These are phyloP conservation scores for Ictalurus punctatus DNA, from an alignment of 2,113 vertebrate genomes.

Conservation along the genomic window DNA sequence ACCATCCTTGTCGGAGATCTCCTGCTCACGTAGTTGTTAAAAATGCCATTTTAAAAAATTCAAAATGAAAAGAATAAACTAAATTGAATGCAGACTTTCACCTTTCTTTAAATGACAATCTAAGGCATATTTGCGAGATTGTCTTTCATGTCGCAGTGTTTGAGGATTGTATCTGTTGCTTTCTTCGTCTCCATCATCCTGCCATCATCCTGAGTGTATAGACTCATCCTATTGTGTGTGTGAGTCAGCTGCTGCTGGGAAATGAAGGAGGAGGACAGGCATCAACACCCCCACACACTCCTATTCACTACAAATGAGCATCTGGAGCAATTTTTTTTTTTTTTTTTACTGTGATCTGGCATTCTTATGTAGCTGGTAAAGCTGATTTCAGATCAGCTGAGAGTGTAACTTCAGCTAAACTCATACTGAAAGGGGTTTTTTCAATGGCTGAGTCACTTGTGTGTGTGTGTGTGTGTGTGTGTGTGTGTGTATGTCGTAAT, in stretches of 20 bases:
- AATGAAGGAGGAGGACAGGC: constrained; percentile 37
- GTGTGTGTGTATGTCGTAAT: constrained; percentile 28
- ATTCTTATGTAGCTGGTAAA: background rate
- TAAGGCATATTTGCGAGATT: background rate
- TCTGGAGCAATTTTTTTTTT: constrained; percentile 8
- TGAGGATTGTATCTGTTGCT: background rate
- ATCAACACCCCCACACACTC: constrained; percentile 34
- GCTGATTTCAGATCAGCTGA: constrained; percentile 37
- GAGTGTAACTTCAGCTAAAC: constrained; percentile 10
- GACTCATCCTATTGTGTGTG: constrained; percentile 34
- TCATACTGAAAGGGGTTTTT: background rate
- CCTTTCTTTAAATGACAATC: background rate
- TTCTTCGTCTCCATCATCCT: constrained; percentile 38
- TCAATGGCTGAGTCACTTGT: constrained; percentile 14
- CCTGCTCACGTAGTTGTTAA: background rate
- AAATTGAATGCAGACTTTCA: background rate
- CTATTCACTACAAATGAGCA: constrained; percentile 34
- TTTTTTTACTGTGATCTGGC: constrained; percentile 14
- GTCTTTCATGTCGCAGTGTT: background rate
- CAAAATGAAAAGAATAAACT: too few relatives aligned
- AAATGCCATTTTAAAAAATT: too few relatives aligned
- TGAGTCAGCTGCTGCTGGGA: constrained; percentile 32
- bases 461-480: background rate
- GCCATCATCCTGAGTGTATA: background rate
- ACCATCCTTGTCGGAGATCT: background rate